Base-by-base conservation (phyloP, 1,140 invertebrate genomes). In the Drosophila tropicalis region DNA sequence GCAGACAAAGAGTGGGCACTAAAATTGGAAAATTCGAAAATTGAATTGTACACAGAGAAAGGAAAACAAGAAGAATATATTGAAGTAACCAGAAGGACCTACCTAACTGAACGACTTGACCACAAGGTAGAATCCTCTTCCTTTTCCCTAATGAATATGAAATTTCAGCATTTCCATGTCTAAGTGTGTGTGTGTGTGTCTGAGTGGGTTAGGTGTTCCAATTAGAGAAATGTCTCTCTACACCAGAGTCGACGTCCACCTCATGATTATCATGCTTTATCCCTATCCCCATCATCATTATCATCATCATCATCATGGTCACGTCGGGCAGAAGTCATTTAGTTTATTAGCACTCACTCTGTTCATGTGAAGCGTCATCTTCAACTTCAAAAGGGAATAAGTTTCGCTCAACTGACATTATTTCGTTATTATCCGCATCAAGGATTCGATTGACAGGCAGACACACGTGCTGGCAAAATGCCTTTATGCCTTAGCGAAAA, bases 381-480 rank as follows among this genome's bases (percentile, higher is more conserved):
- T 58, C 34, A 58, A 58, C 58, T 39, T 39, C 22, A 29, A 32
- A 58, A 32, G 29, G 29, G 36, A 77, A 77, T 67, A 84, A 77
- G 65, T 84, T 63, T 70, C 62, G 67, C 41, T 70, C 62, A 65
- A 51, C 69, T 79, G 81, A 84, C 84, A 90, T 89, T 89, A 89
- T 89, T 89, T 84, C 84, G 85, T 89, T 90, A 89, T 89, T 89
- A 89, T 89, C 81, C 84, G 80, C 85, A 89, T 90, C 85, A 89
- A 89, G 85, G 74, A 84, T 63, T 84, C 84, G 84, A 89, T 89
- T 89, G 84, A 89, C 84, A 89, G 85, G 12, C 36, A 39, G 12
- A 39, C 36, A 74, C 85, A 89, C 84, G 84, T 84, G 84, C 81
- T 84, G 74, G 73, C 77, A 72, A 51, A 51, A 51, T 51, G 84